These are phyloP conservation scores for Ischnura elegans DNA, from an alignment of 2,888 invertebrate species.

Conservation along the genomic window DNA sequence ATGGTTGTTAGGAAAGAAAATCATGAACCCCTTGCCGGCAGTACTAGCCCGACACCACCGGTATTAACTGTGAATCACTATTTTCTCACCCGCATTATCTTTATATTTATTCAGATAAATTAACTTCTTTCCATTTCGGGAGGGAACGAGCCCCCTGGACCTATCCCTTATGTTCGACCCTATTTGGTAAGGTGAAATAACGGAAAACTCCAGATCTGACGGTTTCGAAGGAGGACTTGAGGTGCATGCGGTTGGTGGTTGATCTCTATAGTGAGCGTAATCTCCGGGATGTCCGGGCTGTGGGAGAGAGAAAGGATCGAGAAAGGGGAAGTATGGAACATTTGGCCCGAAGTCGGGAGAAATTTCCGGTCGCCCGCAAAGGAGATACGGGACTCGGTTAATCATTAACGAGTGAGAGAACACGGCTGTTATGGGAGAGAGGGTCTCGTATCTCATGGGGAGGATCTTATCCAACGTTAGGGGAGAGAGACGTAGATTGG, in stretches of 20 bases:
- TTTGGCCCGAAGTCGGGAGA: slow-evolving; percentile 15
- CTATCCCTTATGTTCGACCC: too few relatives aligned
- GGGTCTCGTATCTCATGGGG: not conserved
- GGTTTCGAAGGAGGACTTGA: not conserved
- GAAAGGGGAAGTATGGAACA: slow-evolving; percentile 13
- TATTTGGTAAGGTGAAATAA: not conserved
- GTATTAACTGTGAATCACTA: too few relatives aligned
- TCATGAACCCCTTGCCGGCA: too few relatives aligned
- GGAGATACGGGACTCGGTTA: slow-evolving; percentile 1
- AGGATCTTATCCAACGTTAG: not conserved
- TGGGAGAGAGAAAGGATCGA: not conserved
- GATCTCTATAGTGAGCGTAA: too few relatives aligned
- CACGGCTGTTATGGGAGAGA: not conserved
- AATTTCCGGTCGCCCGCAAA: slow-evolving; percentile 39
- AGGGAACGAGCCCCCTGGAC: too few relatives aligned
- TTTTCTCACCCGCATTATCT: too few relatives aligned
- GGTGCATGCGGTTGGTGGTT: not conserved
- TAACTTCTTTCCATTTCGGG: too few relatives aligned
- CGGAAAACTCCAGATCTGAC: not conserved
- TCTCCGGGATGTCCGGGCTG: not conserved
- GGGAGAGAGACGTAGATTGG: not conserved
- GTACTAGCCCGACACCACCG: too few relatives aligned
- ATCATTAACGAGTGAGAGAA: slow-evolving; percentile 36
- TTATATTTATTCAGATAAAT: too few relatives aligned
- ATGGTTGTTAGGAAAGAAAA: too few relatives aligned